Percentiles rank a stretch among this genome's conserved stretches.
Conservation (phyloP, 2,797 vertebrate species). For the Lepilemur ruficaudatus region DNA sequence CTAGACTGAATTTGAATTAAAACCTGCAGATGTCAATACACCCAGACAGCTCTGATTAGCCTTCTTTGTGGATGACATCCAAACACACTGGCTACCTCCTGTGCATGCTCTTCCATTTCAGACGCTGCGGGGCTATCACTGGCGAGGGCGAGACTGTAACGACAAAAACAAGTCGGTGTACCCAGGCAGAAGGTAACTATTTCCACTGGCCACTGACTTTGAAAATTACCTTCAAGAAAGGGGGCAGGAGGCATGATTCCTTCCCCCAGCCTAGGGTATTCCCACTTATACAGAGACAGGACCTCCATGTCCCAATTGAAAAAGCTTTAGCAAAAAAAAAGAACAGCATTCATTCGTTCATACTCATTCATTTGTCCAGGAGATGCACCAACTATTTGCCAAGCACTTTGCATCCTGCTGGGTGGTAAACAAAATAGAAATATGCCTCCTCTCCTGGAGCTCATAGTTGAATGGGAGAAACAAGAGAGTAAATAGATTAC, state of each 20-base stretch:
- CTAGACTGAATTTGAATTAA: not conserved
- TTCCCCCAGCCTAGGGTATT: not conserved
- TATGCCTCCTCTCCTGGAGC: not conserved
- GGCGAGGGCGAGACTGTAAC: conserved; percentile 86
- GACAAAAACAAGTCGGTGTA: conserved; percentile 76
- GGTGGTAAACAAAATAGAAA: not conserved
- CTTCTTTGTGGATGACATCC: accelerated
- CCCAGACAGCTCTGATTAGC: not conserved
- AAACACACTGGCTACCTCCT: not conserved
- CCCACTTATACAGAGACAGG: not conserved
- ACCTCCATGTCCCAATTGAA: accelerated
- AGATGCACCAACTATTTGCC: not conserved
- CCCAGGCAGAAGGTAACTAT: conserved; percentile 85
- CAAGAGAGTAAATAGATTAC: too few species aligned
- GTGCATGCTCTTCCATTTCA: conserved; percentile 71
- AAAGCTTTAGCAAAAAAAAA: not conserved
- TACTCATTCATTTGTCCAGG: not conserved
- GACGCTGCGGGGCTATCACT: conserved; percentile 86
- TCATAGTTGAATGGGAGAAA: not conserved
- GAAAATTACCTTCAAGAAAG: not conserved
- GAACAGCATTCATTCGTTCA: not conserved
- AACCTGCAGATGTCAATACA: not conserved
- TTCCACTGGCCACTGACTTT: not conserved
- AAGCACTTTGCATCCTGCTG: not conserved
- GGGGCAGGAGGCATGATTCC: not conserved